These are phyloP conservation scores for Acropora yongei DNA, from an alignment of 64 coral and sea anemone species.

Conservation along the genomic window DNA sequence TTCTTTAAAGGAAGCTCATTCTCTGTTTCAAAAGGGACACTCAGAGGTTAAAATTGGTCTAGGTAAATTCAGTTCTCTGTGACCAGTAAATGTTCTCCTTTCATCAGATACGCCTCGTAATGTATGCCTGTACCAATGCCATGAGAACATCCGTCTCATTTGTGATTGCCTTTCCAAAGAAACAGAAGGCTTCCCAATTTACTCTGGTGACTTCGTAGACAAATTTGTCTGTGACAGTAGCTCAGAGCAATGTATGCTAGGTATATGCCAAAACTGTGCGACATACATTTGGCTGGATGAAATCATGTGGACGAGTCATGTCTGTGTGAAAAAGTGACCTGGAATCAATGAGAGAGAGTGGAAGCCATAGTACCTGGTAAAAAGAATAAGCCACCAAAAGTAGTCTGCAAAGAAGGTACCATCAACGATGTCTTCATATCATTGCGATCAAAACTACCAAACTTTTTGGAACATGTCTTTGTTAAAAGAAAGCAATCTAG, in stretches of 20 bases:
- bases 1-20: slow-evolving; percentile 47
- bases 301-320: too few relatives aligned
- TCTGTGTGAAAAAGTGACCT: not conserved
- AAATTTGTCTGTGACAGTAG: slow-evolving; percentile 48
- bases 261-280: slow-evolving; percentile 59
- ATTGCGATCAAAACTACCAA: slow-evolving; percentile 43
- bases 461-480: slow-evolving; percentile 8
- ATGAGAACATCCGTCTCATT: slow-evolving; percentile 56
- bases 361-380: slow-evolving; percentile 16
- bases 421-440: slow-evolving; percentile 55
- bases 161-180: slow-evolving; percentile 67
- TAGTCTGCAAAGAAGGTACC: slow-evolving; percentile 60
- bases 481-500: slow-evolving; percentile 13
- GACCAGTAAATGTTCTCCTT: slow-evolving; percentile 56
- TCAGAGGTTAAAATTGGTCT: slow-evolving; percentile 48
- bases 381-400: slow-evolving; percentile 28
- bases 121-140: slow-evolving; percentile 66
- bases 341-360: slow-evolving; percentile 65
- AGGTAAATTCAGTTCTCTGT: slow-evolving; percentile 67
- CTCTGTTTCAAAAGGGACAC: slow-evolving; percentile 66
- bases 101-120: slow-evolving; percentile 52
- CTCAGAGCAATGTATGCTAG: slow-evolving; percentile 52
- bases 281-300: slow-evolving; percentile 29
- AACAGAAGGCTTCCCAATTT: slow-evolving; percentile 29
- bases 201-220: slow-evolving; percentile 48